These are phyloP conservation scores for Xanthorhoe designata DNA, from an alignment of 2,888 invertebrate species.

Conservation along the genomic window DNA sequence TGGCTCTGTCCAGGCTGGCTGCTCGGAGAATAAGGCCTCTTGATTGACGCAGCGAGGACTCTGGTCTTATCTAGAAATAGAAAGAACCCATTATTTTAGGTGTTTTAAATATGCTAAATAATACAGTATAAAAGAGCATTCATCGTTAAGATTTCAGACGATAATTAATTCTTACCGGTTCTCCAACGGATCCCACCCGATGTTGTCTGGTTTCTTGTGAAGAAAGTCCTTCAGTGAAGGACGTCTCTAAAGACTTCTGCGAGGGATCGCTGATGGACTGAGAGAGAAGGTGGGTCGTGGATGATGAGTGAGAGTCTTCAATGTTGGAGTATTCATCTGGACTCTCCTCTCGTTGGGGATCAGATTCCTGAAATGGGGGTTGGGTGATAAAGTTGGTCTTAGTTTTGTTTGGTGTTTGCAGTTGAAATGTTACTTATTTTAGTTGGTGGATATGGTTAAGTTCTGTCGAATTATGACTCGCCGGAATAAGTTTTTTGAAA, in stretches of 20 bases:
- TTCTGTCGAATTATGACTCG: too few relatives aligned
- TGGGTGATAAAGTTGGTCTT: too few relatives aligned
- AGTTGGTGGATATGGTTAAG: too few relatives aligned
- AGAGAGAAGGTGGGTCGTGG: slow-evolving; percentile 75
- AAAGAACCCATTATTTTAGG: background rate
- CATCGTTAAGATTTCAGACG: too few relatives aligned
- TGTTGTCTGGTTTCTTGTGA: slow-evolving; percentile 56
- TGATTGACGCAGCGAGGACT: slow-evolving; percentile 65
- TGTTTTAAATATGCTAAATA: background rate
- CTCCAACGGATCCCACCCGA: slow-evolving; percentile 68
- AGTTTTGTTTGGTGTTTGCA: too few relatives aligned
- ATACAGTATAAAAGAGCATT: background rate
- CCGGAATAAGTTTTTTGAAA: too few relatives aligned
- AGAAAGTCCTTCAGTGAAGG: slow-evolving; percentile 65
- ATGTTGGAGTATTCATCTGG: slow-evolving; percentile 76
- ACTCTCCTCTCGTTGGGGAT: slow-evolving; percentile 76
- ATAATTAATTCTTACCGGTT: slow-evolving; percentile 68
- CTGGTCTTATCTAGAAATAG: slow-evolving; percentile 58
- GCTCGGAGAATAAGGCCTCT: slow-evolving; percentile 78
- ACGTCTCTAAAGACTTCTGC: slow-evolving; percentile 69
- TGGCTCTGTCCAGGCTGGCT: slow-evolving; percentile 77
- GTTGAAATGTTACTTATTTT: too few relatives aligned
- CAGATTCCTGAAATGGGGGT: slow-evolving; percentile 65
- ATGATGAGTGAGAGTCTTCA: slow-evolving; percentile 75
- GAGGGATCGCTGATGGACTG: slow-evolving; percentile 72